Base-by-base conservation (phyloP, 2,113 vertebrate genomes). In the Lagopus muta region DNA sequence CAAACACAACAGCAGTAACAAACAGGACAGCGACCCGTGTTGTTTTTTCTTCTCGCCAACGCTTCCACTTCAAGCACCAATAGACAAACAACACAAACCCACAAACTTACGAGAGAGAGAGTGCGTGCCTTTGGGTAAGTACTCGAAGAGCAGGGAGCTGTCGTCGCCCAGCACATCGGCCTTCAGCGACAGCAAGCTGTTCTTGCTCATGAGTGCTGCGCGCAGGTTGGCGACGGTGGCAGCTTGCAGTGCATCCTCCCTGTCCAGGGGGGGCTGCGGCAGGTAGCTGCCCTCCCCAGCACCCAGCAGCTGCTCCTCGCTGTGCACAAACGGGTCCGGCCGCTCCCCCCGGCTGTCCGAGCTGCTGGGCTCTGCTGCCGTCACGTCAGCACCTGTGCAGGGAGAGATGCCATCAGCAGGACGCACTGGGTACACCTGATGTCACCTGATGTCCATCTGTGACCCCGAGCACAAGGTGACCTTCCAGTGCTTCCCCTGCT, bases 161-260 rank as follows among this genome's bases (percentile, higher is more conserved):
- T 99, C 99, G 25, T 99, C 99, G 73, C 98, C 98, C 82, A 99
- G 98, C 98, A 99, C 96, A 91, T 99, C 99, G 7, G 99, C 98
- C 90, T 99, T 99, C 95, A 99, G 98, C 5, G 99, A 99, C 97
- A 99, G 97, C 97, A 99, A 96, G 95, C 99, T 99, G 98, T 99
- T 99, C 97, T 99, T 99, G 74, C 99, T 99, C 98, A 99, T 98
- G 94, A 99, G 98, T 1, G 99, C 99, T 0, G 99, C 99, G 3
- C 99, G 98, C 96, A 99, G 98, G 97, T 99, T 99, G 96, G 99
- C 98, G 15, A 99, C 99, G 0, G 99, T 98, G 6, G 98, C 97
- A 32, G 97, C 98, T 97, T 99, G 98, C 2, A 98, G 96, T 0
- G 90, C 97, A 3, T 99, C 99, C 27, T 99, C 99, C 72, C 98